Evolutionary conservation across 2,888 invertebrate genomes (phyloP).

Genomic region (Cabera pusaria): DNA sequence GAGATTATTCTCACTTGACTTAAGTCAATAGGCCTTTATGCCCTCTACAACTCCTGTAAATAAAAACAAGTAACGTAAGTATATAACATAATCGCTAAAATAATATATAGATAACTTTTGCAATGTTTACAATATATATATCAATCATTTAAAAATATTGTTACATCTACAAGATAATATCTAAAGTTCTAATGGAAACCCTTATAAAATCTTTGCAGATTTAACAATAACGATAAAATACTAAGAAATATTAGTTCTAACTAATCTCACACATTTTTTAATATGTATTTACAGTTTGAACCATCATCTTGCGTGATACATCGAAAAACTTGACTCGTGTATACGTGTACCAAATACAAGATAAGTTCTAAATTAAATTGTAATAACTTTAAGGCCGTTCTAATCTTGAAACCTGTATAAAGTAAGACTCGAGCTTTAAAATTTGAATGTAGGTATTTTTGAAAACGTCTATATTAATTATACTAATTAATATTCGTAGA

Average conservation of each 20-base stretch:
- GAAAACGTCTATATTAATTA: too few relatives aligned
- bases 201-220: slow-evolving; percentile 40
- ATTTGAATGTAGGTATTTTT: too few relatives aligned
- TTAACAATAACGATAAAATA: slow-evolving; percentile 46
- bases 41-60: too few relatives aligned
- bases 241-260: slow-evolving; percentile 47
- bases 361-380: too few relatives aligned
- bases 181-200: slow-evolving; percentile 28
- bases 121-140: slow-evolving; percentile 7
- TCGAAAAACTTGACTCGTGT: too few relatives aligned
- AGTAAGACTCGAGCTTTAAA: too few relatives aligned
- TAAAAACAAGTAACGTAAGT: slow-evolving; percentile 41
- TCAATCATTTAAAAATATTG: slow-evolving; percentile 35
- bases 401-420: too few relatives aligned
- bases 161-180: slow-evolving; percentile 44
- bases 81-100: slow-evolving; percentile 1
- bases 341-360: too few relatives aligned
- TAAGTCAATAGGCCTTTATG: too few relatives aligned
- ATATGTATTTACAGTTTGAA: slow-evolving; percentile 30
- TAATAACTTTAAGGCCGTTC: too few relatives aligned
- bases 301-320: slow-evolving; percentile 3
- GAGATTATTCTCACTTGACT: too few relatives aligned
- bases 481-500: too few relatives aligned
- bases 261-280: slow-evolving; percentile 56
- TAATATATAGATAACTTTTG: slow-evolving; percentile 4